phyloP scores from a whole-genome alignment of 2,113 vertebrate species.

The Caretta caretta region DNA sequence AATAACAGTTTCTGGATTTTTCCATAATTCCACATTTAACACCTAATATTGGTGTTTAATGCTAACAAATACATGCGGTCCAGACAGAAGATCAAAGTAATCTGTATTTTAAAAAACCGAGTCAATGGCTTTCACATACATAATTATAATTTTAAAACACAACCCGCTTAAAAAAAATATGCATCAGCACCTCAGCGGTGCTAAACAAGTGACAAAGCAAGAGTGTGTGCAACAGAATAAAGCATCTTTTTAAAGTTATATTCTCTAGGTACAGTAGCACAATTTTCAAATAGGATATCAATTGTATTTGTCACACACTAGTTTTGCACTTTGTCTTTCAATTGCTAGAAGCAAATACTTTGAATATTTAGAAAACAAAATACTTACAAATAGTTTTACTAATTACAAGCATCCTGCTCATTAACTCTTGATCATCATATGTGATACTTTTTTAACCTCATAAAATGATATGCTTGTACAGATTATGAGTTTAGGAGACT shows the following conservation, averaged over 20 bases:
- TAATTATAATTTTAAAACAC: neutral
- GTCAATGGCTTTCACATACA: neutral
- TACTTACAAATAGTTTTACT: neutral
- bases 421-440: neutral
- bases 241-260: neutral
- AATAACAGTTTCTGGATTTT: neutral
- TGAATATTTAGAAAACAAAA: neutral
- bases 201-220: neutral
- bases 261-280: neutral
- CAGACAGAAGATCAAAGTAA: neutral
- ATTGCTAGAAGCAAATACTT: neutral
- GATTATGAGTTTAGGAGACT: neutral
- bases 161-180: neutral
- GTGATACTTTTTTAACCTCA: neutral
- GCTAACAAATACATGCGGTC: neutral
- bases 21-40: neutral
- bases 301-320: neutral
- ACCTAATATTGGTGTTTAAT: neutral
- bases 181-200: fast-evolving
- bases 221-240: neutral
- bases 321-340: neutral
- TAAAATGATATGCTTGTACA: neutral
- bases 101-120: fast-evolving
- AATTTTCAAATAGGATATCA: neutral
- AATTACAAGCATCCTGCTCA: neutral